A percentile compares a stretch with the other conserved stretches of the same genome.
Conservation (phyloP, 2,888 invertebrate species). For the Amphipoea lucens region DNA sequence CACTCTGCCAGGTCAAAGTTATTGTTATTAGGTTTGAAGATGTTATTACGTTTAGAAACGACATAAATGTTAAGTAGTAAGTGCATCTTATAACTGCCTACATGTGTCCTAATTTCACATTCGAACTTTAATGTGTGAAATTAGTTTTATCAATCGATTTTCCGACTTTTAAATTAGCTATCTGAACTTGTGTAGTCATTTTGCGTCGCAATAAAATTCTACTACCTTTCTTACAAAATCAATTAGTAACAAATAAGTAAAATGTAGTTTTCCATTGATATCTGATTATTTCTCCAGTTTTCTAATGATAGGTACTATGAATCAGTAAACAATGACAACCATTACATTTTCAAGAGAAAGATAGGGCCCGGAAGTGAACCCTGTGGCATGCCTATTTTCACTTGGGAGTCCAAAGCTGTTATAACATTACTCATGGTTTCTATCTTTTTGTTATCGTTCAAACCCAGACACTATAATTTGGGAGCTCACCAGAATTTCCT, state of each 20-base stretch:
- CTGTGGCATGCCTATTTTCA: slow-evolving; percentile 5
- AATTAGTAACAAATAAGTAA: slow-evolving; percentile 5
- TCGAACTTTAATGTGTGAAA: slow-evolving; percentile 32
- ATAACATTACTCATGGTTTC: neutral
- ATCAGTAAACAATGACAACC: neutral
- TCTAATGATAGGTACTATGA: neutral
- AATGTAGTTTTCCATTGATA: neutral
- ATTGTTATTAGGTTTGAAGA: slow-evolving; percentile 55
- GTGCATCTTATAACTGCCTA: slow-evolving; percentile 25
- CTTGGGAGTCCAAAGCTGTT: neutral
- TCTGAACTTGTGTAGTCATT: slow-evolving; percentile 1
- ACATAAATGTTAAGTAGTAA: slow-evolving; percentile 7
- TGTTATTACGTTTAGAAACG: slow-evolving; percentile 36
- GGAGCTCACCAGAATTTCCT: neutral
- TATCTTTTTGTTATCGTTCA: neutral
- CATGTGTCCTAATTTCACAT: slow-evolving; percentile 38
- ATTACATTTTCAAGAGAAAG: neutral
- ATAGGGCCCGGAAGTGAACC: neutral
- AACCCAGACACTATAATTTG: neutral
- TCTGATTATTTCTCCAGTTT: neutral
- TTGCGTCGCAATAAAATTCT: slow-evolving; percentile 8
- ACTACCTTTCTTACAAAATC: neutral
- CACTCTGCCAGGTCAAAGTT: slow-evolving; percentile 50
- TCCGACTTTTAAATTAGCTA: slow-evolving; percentile 14
- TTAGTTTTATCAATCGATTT: slow-evolving; percentile 51